Evolutionary conservation across 2,797 vertebrate genomes (phyloP), one percentile per base, ranked within the genome.

Genomic region (Halcyon chelicuti): DNA sequence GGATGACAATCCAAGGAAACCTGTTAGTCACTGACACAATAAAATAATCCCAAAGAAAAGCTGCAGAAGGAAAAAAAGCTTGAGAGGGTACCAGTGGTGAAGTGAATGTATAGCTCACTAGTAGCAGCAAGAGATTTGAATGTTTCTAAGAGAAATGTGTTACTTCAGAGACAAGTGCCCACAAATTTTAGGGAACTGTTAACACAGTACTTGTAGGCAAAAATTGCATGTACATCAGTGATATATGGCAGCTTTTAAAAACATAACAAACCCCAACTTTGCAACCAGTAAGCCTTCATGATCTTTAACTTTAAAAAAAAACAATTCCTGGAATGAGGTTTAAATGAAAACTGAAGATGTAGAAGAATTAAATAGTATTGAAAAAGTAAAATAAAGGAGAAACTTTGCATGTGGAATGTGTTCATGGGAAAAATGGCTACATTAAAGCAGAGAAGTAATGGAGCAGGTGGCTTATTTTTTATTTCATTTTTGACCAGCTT

Each of bases 21-120:
- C 86, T 70, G 73, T 90, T 96, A 95, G 85, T 94, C 83, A 94
- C 18, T 88, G 85, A 95, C 92, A 97, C 75, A 88, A 94, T 68
- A 73, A 95, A 96, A 94, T 77, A 68, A 94, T 68, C 58, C 63
- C 44, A 37, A 72, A 78, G 28, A 90, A 95, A 96, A 87, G 75
- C 63, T 91, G 65, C 47, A 67, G 88, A 94, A 92, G 23, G 33
- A n/a, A 74, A 77, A 77, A 91, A 73, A 37, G n/a, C 40, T 91
- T 44, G 73, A 81, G 94, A 61, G 37, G 23, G 33, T 28, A 82
- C 39, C 76, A 78, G 1, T 16, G 37, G 29, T 46, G 47, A 71
- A 55, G 58, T 51, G 73, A 29, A 79, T 47, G 12, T 18, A 18
- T 33, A 51, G 37, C 57, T 44, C 4, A 3, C 11, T 14, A 66